These are phyloP conservation scores for Misgurnus anguillicaudatus DNA, from an alignment of 2,113 vertebrate species.

Conservation along the genomic window DNA sequence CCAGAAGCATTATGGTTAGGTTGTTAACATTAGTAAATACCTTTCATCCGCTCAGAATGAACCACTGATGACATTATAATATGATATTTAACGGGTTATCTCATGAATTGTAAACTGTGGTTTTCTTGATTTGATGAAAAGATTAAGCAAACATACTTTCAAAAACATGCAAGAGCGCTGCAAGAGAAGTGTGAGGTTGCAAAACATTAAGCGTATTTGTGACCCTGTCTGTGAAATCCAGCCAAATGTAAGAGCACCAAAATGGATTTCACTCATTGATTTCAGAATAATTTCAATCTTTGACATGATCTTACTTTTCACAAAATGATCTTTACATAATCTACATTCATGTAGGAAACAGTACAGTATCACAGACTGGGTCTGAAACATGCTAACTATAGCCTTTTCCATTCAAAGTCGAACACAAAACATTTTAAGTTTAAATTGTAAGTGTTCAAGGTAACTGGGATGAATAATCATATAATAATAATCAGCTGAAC, in stretches of 20 bases:
- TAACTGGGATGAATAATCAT: background rate
- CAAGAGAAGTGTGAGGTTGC: background rate
- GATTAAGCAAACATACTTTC: background rate
- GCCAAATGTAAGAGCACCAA: too few relatives aligned
- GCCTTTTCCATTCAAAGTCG: too few relatives aligned
- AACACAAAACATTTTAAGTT: background rate
- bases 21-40: conserved; percentile 43
- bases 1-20: conserved; percentile 73
- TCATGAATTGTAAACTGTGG: background rate
- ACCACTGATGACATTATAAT: background rate
- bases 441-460: background rate
- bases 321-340: too few relatives aligned
- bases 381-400: too few relatives aligned
- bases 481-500: background rate
- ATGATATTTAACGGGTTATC: background rate
- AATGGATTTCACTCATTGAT: too few relatives aligned
- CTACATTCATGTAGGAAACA: too few relatives aligned
- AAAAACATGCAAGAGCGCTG: background rate
- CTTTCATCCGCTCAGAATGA: background rate
- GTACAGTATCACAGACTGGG: too few relatives aligned
- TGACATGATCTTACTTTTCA: too few relatives aligned
- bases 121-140: background rate
- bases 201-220: too few relatives aligned
- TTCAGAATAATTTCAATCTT: too few relatives aligned
- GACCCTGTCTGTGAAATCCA: too few relatives aligned